Evolutionary conservation across 2,797 vertebrate species (phyloP).

Genomic region (Sebastes cheni): DNA sequence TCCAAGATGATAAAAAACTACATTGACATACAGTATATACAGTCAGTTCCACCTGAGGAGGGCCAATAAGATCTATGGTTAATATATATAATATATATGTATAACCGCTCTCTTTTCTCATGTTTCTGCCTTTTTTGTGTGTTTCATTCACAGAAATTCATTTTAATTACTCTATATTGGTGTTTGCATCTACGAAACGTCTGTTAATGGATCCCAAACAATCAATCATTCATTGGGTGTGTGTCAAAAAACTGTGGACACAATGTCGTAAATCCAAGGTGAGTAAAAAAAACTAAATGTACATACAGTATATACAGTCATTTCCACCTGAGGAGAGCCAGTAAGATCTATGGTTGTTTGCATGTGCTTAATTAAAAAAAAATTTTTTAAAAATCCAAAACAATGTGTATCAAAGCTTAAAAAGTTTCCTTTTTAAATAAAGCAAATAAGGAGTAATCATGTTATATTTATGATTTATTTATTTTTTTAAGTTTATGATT

Average conservation of each 20-base stretch:
- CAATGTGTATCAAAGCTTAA: no score
- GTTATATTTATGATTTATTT: no score
- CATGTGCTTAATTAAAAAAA: neutral
- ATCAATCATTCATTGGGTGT: neutral
- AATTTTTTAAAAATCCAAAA: neutral
- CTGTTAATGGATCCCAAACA: neutral
- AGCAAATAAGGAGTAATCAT: no score
- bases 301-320: neutral
- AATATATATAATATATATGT: no score
- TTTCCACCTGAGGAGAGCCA: neutral
- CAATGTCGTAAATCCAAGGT: neutral
- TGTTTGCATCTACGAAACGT: neutral
- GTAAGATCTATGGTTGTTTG: neutral
- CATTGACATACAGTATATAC: rapidly evolving
- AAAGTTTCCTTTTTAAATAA: no score
- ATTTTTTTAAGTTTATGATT: no score
- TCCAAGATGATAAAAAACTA: neutral
- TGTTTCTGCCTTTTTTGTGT: no score
- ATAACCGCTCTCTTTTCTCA: neutral
- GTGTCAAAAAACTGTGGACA: neutral
- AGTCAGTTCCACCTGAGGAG: neutral
- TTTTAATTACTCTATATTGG: neutral
- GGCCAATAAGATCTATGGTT: neutral
- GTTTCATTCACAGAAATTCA: neutral
- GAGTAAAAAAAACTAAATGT: neutral